Evolutionary conservation across 2,888 invertebrate species (phyloP).

Genomic region (Nomada flava): DNA sequence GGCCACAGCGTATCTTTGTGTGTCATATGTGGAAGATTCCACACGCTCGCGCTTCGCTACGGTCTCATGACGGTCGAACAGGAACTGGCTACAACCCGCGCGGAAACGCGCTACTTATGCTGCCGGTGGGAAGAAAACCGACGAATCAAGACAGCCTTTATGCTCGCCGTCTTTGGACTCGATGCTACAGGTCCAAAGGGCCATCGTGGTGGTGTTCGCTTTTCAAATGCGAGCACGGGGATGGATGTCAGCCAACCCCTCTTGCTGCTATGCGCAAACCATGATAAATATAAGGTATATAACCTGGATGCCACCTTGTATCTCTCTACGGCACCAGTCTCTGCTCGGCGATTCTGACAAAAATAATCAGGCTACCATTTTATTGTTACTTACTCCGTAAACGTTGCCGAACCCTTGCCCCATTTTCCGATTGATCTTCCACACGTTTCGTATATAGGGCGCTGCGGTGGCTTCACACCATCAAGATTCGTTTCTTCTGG

Average conservation of each 20-base stretch:
- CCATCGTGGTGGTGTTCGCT: constrained; percentile 34
- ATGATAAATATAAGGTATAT: constrained; percentile 34
- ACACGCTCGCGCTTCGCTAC: constrained; percentile 57
- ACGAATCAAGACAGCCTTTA: constrained; percentile 55
- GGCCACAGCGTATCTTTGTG: constrained; percentile 16
- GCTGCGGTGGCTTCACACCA: constrained; percentile 6
- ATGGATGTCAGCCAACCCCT: constrained; percentile 35
- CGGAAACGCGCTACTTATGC: constrained; percentile 80
- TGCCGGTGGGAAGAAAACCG: constrained; percentile 72
- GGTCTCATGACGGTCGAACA: constrained; percentile 75
- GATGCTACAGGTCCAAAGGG: constrained; percentile 54
- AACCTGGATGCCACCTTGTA: constrained; percentile 2
- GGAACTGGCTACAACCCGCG: constrained; percentile 78
- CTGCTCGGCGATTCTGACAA: not conserved
- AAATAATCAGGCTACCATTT: constrained; percentile 28
- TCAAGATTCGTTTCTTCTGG: constrained; percentile 25
- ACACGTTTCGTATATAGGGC: constrained; percentile 55
- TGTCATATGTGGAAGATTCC: constrained; percentile 39
- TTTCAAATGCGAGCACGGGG: constrained; percentile 22
- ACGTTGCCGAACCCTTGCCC: constrained; percentile 78
- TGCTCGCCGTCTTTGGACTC: constrained; percentile 53
- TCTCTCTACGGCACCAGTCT: not conserved
- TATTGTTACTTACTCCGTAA: constrained; percentile 45
- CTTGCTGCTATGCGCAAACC: constrained; percentile 52
- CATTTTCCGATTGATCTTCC: constrained; percentile 80